Percentiles rank a stretch among this genome's conserved stretches.
These are phyloP conservation scores for Lampropteryx suffumata DNA, from an alignment of 2,888 invertebrate species.

Conservation along the genomic window DNA sequence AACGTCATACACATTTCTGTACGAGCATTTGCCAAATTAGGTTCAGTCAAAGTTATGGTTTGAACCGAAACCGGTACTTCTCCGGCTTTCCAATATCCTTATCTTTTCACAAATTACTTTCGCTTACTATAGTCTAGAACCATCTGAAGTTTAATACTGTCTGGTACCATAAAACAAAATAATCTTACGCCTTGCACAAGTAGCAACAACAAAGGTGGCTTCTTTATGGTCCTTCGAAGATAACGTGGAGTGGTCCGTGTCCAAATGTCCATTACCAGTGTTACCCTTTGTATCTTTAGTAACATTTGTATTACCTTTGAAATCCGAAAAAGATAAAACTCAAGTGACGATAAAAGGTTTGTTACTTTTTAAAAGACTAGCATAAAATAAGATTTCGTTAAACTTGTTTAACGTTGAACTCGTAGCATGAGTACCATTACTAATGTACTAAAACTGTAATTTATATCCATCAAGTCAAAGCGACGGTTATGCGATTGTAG, in stretches of 20 bases:
- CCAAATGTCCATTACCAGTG: slow-evolving; percentile 72
- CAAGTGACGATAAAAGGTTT: slow-evolving; percentile 9
- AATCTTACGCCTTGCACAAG: slow-evolving; percentile 56
- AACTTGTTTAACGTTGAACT: slow-evolving; percentile 1
- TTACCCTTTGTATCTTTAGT: slow-evolving; percentile 56
- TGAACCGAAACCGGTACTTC: background rate
- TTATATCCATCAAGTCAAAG: slow-evolving; percentile 28
- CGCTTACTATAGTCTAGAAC: slow-evolving; percentile 23
- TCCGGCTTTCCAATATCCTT: background rate
- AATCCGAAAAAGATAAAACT: slow-evolving; percentile 15
- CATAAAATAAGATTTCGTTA: background rate
- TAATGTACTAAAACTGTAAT: slow-evolving; percentile 3
- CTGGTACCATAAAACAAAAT: slow-evolving; percentile 27
- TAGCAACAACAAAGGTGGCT: slow-evolving; percentile 64
- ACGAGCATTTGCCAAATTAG: background rate
- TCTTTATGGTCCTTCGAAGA: slow-evolving; percentile 70
- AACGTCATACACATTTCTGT: background rate
- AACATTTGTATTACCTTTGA: slow-evolving; percentile 33
- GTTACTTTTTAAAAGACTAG: background rate
- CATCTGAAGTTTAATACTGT: slow-evolving; percentile 18
- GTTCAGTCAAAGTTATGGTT: background rate
- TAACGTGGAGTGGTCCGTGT: slow-evolving; percentile 57
- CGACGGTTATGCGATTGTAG: slow-evolving; percentile 29
- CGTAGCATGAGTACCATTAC: slow-evolving; percentile 23
- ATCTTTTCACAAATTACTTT: slow-evolving; percentile 16